A percentile compares a stretch with the other conserved stretches of the same genome.
Conservation (phyloP, 2,797 vertebrate genomes). For the Danio aesculapii region DNA sequence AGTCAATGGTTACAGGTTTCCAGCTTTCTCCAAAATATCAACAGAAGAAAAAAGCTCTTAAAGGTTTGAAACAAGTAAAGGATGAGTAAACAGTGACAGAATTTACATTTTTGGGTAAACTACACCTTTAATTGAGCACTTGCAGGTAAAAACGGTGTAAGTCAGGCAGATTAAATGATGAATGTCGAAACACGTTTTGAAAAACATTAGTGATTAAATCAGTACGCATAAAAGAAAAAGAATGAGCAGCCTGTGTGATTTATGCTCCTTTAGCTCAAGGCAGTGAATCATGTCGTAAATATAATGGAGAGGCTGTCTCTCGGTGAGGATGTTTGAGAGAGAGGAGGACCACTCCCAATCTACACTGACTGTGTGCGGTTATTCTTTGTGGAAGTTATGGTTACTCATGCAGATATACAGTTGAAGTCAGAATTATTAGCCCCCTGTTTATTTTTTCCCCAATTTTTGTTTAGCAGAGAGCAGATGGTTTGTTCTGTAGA, state of each 20-base stretch:
- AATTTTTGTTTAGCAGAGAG: too few species aligned
- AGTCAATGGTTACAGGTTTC: too few species aligned
- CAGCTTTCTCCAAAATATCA: too few species aligned
- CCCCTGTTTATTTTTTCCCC: too few species aligned
- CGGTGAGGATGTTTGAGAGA: neutral
- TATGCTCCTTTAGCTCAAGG: slow-evolving; percentile 14
- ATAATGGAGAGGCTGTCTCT: neutral
- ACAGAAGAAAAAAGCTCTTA: too few species aligned
- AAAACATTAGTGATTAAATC: slow-evolving; percentile 19
- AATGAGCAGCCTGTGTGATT: slow-evolving; percentile 6
- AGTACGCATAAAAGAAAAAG: neutral
- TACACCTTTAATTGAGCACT: neutral
- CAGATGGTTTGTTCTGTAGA: too few species aligned
- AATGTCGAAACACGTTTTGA: neutral
- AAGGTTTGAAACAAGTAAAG: too few species aligned
- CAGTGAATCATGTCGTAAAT: slow-evolving; percentile 23
- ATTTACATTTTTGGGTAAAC: too few species aligned
- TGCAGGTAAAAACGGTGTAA: neutral
- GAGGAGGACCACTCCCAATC: slow-evolving; percentile 1
- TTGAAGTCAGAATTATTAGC: too few species aligned
- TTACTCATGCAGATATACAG: too few species aligned
- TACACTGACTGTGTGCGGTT: neutral
- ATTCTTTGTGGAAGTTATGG: slow-evolving; percentile 8
- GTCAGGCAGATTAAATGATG: neutral
- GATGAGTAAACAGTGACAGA: too few species aligned